Base-by-base conservation (phyloP, 1,140 invertebrate species). In the Drosophila sechellia region DNA sequence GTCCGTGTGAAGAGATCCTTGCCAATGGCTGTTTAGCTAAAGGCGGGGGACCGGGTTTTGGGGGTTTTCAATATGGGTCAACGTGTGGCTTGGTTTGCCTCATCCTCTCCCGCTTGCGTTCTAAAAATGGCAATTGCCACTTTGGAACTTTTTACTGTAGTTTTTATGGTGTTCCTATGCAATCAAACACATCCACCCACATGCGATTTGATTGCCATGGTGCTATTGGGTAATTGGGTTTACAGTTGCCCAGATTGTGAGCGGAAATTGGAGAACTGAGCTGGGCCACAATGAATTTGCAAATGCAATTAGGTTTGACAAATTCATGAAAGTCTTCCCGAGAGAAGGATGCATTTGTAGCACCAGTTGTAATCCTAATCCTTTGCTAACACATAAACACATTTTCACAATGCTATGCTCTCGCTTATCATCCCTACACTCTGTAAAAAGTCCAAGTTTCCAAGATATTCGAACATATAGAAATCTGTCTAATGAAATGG, bases 201-300 rank as follows among this genome's bases (percentile, higher is more conserved):
- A 34, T 58, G 34, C 43, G 39, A 63, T 85, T 85, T 80, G 77
- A 85, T 85, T 81, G 81, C 31, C 55, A 15, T 53, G 77, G 76
- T 64, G 17, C 42, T 52, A 66, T 56, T 56, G 77, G 54, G 45
- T 81, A 81, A 86, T 86, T 78, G 81, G 63, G 66, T 81, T 77
- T 59, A 66, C 50, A 64, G 55, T 53, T 61, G 50, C 34, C 22
- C 45, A 34, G 40, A 31, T 63, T 63, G 60, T 63, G 46, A 59
- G 15, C 56, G 52, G 64, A 77, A 60, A 68, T 69, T 35, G 15
- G 37, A 66, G 17, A 12, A 20, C 13, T 37, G 10, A 15, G 22
- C 42, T 31, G 13, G 27, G 45, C 63, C 59, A 40, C 63, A 65
- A 64, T 11, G 35, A 63, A 66, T 64, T 66, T 42, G 34, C 37